Evolutionary conservation across 2,113 vertebrate species (phyloP).

Genomic region (Plestiodon gilberti): DNA sequence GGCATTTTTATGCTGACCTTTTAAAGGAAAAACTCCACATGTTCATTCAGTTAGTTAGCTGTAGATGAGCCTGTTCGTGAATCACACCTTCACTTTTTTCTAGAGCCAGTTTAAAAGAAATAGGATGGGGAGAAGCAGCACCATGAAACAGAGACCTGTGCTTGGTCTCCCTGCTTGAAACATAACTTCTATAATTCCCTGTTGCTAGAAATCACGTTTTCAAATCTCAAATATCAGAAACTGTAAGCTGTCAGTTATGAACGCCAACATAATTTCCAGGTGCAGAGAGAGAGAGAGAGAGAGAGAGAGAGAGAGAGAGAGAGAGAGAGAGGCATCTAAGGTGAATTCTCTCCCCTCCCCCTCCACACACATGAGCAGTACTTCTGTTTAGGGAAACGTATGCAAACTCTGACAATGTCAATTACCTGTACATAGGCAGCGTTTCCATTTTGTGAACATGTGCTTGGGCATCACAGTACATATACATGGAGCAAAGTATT

Average conservation of each 20-base stretch:
- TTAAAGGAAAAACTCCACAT: background rate
- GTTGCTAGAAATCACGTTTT: background rate
- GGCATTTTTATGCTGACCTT: constrained; percentile 29
- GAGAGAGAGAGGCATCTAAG: background rate
- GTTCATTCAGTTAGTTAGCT: background rate
- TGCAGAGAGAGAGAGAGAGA: background rate
- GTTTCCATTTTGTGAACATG: background rate
- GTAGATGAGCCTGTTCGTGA: background rate
- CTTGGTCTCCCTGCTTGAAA: background rate
- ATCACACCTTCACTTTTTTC: background rate
- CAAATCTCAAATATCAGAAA: background rate
- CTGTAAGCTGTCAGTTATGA: background rate
- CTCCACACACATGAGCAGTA: background rate
- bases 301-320: no score
- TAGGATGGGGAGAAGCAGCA: no score
- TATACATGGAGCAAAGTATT: background rate
- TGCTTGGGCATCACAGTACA: background rate
- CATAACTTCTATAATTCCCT: background rate
- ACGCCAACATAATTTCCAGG: background rate
- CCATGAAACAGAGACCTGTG: background rate
- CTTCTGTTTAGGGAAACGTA: background rate
- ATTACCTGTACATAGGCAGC: background rate
- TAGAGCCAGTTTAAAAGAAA: background rate
- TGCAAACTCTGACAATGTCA: background rate
- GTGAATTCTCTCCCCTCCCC: background rate